Base-by-base conservation (phyloP, 2,888 invertebrate genomes). In the Germaria angustata region DNA sequence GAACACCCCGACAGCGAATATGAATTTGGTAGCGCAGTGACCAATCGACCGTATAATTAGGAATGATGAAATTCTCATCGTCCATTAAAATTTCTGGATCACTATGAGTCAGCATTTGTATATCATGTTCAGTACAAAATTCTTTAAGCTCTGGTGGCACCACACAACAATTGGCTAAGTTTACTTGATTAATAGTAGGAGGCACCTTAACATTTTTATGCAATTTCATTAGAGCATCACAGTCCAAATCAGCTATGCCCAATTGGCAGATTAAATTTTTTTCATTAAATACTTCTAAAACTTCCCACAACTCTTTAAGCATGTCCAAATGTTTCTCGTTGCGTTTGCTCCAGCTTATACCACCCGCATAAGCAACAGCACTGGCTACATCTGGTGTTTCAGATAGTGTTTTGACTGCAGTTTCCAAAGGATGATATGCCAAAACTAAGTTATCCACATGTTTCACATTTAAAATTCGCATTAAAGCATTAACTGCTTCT, bases 31-130 rank as follows among this genome's bases (percentile, higher is more conserved):
- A 98, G 53, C 98, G 92, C 44, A 95, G 93, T 3, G 95, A 94
- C 97, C 97, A 98, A 76, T 94, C 93, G 13, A 95, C 89, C 49
- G 92, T 91, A 78, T 92, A 90, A 82, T 92, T 92, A 0, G 92
- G 92, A 13, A 92, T 91, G 0, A 92, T 91, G 0, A 96, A 92
- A 20, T 94, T 93, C 79, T 92, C 93, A 20, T 93, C 92, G 73
- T 92, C 90, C 78, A 89, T 80, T 51, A 90, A 85, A n/a, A 86
- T 84, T 88, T 94, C 94, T 0, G 98, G 97, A 91, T 99, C 99
- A 87, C 96, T 97, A 90, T 99, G 99, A 0, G 99, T 99, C 24
- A 99, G 92, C 44, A 99, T 92, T 89, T 98, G 98, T 81, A 99
- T 95, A 87, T 97, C 96, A 87, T 98, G 95, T 85, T 96, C 95